phyloP scores from a whole-genome alignment of 1,140 invertebrate genomes.

The Leptopilina boulardi region DNA sequence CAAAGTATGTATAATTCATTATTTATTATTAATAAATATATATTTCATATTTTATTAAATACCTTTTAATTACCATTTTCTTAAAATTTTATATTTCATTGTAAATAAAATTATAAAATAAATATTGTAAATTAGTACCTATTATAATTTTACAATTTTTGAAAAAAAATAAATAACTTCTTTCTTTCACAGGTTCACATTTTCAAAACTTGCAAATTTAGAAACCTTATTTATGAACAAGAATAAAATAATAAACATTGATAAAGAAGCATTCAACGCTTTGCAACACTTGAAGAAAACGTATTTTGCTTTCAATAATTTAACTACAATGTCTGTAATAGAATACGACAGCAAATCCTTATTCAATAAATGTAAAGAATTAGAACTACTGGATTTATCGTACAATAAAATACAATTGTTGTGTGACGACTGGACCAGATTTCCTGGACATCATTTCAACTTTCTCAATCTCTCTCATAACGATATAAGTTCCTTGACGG shows the following conservation, averaged over 20 bases:
- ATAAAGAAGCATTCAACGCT: conserved; percentile 67
- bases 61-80: too few species aligned
- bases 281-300: conserved; percentile 69
- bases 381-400: conserved; percentile 78
- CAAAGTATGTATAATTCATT: conserved; percentile 74
- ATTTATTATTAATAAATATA: background rate
- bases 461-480: conserved; percentile 77
- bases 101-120: too few species aligned
- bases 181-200: conserved; percentile 59
- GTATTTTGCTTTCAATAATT: conserved; percentile 76
- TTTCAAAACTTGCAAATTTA: conserved; percentile 58
- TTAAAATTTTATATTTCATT: too few species aligned
- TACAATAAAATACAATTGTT: conserved; percentile 79
- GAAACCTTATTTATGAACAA: conserved; percentile 70
- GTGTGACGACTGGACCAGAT: conserved; percentile 79
- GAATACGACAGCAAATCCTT: conserved; percentile 68
- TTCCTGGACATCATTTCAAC: background rate
- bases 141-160: too few species aligned
- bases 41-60: too few species aligned
- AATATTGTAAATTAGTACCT: too few species aligned
- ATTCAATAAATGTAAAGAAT: conserved; percentile 73
- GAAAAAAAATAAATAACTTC: too few species aligned
- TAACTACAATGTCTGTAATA: conserved; percentile 67
- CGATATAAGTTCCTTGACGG: conserved; percentile 63
- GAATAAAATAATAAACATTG: conserved; percentile 69